phyloP scores from a whole-genome alignment of 2,113 vertebrate genomes.

The Ophthalmolycus amberensis region DNA sequence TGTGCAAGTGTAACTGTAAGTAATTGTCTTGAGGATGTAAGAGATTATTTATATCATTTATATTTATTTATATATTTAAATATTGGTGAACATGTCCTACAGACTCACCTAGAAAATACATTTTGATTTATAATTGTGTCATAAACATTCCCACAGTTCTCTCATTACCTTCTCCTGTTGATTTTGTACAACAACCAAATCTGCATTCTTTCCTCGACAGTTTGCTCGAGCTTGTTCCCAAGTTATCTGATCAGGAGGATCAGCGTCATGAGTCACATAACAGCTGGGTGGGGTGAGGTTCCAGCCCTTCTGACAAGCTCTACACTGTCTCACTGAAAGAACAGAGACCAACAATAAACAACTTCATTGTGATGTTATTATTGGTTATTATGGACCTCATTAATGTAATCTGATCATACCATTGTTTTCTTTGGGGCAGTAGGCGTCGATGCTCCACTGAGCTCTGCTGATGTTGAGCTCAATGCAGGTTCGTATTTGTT shows the following conservation, averaged over 20 bases:
- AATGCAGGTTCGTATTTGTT: accelerated
- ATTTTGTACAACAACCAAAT: background rate
- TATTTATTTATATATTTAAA: too few species aligned
- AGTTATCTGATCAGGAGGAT: accelerated
- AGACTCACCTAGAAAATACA: background rate
- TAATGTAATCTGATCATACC: background rate
- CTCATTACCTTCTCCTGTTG: constrained; percentile 24
- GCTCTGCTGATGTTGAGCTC: background rate
- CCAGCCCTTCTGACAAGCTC: background rate
- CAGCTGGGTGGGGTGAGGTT: accelerated
- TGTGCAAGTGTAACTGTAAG: too few species aligned
- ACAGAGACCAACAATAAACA: background rate
- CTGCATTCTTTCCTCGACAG: constrained; percentile 11
- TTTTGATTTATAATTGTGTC: background rate
- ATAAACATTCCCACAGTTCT: background rate
- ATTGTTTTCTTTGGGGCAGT: background rate
- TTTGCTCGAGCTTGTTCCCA: background rate
- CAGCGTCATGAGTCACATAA: background rate
- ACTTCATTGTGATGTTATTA: background rate
- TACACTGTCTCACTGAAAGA: background rate
- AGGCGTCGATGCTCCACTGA: constrained; percentile 47
- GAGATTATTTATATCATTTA: too few species aligned
- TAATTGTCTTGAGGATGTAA: too few species aligned
- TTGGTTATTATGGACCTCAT: background rate
- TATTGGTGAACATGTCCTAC: background rate